phyloP scores from a whole-genome alignment of 2,797 vertebrate genomes.

The Benthosema pterotum region DNA sequence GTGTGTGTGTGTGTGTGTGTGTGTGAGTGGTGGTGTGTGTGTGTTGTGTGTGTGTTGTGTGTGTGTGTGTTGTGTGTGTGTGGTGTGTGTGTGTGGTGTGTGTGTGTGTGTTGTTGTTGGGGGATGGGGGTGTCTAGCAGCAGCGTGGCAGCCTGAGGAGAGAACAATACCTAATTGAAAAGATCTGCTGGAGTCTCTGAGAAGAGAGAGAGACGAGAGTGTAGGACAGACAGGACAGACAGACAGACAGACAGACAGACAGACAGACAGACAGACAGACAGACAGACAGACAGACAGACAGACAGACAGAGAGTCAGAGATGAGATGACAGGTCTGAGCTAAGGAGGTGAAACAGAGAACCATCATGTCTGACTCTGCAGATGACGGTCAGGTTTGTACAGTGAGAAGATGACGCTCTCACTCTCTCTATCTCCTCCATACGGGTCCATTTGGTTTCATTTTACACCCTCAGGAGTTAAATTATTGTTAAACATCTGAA shows the following conservation, averaged over 20 bases:
- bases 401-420: not conserved
- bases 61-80: too few species aligned
- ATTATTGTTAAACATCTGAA: too few species aligned
- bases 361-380: not conserved
- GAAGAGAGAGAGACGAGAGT: conserved; percentile 37
- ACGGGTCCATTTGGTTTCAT: too few species aligned
- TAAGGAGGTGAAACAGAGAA: not conserved
- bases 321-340: not conserved
- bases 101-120: conserved; percentile 33
- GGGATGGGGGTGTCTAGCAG: conserved; percentile 5
- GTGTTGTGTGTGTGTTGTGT: too few species aligned
- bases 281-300: not conserved
- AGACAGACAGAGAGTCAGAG: not conserved
- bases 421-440: too few species aligned
- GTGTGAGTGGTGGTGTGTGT: too few species aligned
- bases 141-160: not conserved
- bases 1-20: conserved; percentile 1
- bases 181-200: conserved; percentile 70
- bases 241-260: not conserved
- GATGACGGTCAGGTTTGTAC: not conserved
- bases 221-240: conserved; percentile 12
- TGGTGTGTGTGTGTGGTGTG: too few species aligned
- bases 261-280: conserved; percentile 6
- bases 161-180: conserved; percentile 75
- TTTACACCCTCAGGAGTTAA: too few species aligned